A percentile compares a stretch with the other conserved stretches of the same genome.
Conservation (phyloP, 2,113 vertebrate species). For the Bufo bufo region DNA sequence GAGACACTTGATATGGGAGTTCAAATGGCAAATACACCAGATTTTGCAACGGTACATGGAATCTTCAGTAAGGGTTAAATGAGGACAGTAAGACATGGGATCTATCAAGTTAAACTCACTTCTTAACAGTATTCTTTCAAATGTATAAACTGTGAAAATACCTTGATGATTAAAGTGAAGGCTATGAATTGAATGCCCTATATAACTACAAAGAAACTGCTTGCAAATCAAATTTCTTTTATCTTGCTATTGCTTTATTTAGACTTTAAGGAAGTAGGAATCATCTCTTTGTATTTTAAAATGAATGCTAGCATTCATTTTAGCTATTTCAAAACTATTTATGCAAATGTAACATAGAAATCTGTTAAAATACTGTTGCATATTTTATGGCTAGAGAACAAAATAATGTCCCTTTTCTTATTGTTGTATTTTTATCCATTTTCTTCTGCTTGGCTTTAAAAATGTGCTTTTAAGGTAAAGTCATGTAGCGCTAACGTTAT, state of each 20-base stretch:
- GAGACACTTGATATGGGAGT: no score
- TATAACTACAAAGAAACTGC: conserved; percentile 51
- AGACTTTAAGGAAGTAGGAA: conserved; percentile 29
- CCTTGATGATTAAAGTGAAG: conserved; percentile 50
- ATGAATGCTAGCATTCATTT: conserved; percentile 34
- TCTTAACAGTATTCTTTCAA: conserved; percentile 41
- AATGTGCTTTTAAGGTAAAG: neutral
- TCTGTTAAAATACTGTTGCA: conserved; percentile 5
- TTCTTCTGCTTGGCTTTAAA: neutral
- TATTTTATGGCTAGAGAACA: conserved; percentile 11
- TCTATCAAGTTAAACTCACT: conserved; percentile 32
- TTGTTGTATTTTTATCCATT: neutral
- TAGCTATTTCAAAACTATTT: conserved; percentile 39
- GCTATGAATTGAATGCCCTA: conserved; percentile 51
- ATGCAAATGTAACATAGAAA: conserved; percentile 32
- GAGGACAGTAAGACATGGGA: neutral
- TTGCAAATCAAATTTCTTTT: conserved; percentile 52
- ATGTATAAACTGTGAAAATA: conserved; percentile 48
- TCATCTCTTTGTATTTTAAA: conserved; percentile 28
- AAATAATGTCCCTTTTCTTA: neutral
- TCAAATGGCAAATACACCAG: no score
- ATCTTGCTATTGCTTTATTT: conserved; percentile 50
- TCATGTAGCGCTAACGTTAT: neutral
- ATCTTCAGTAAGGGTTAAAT: conserved; percentile 18
- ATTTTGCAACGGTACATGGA: neutral